Conservation (phyloP, 1,140 invertebrate species). For the Orchesella cincta region DNA sequence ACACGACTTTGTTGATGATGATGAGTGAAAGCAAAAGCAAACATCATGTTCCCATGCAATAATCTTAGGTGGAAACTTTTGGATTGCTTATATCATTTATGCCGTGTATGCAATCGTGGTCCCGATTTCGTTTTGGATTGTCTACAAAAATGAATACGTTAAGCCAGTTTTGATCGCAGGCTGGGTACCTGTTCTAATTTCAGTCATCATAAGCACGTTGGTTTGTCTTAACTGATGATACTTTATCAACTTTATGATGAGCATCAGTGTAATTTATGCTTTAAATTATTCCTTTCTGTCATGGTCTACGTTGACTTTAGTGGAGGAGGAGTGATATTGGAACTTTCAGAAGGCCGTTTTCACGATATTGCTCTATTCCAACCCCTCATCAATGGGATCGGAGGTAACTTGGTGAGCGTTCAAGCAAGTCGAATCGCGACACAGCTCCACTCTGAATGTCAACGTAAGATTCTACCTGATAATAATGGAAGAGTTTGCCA, state of each 20-base stretch:
- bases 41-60: too few species aligned
- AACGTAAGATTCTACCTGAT: constrained; percentile 72
- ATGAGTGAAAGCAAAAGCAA: too few species aligned
- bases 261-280: too few species aligned
- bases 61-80: constrained; percentile 58
- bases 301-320: neutral
- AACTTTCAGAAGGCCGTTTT: constrained; percentile 72
- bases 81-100: constrained; percentile 70
- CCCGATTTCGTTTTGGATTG: constrained; percentile 74
- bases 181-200: constrained; percentile 80
- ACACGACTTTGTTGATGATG: neutral
- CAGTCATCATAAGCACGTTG: constrained; percentile 83
- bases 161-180: constrained; percentile 73
- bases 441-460: constrained; percentile 78
- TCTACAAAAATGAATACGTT: constrained; percentile 74
- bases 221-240: too few species aligned
- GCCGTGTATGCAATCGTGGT: constrained; percentile 68
- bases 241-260: too few species aligned
- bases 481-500: constrained; percentile 41
- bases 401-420: constrained; percentile 96
- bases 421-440: constrained; percentile 79
- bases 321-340: constrained; percentile 73
- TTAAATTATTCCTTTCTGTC: neutral
- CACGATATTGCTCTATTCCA: constrained; percentile 82
- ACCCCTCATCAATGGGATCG: constrained; percentile 84